phyloP scores from a whole-genome alignment of 2,888 invertebrate species.

The Diarsia brunnea region DNA sequence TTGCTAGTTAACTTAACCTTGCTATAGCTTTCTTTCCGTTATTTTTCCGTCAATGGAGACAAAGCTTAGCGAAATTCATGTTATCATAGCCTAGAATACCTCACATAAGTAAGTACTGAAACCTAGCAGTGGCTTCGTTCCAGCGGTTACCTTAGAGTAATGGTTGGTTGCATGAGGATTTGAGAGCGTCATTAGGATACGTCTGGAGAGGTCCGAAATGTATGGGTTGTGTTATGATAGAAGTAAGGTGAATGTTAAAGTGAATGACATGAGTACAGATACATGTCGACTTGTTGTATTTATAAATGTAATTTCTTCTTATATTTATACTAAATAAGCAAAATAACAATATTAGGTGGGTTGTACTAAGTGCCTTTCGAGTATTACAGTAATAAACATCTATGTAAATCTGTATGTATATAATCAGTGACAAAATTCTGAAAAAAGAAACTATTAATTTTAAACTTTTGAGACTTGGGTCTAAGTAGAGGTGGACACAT shows the following conservation, averaged over 20 bases:
- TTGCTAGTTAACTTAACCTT: neutral
- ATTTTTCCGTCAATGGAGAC: neutral
- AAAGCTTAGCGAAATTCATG: constrained; percentile 20
- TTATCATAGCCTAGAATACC: constrained; percentile 31
- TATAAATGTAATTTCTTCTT: neutral
- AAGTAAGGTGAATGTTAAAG: neutral
- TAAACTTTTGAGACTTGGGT: neutral
- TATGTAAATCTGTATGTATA: too few species aligned
- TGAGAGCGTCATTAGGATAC: constrained; percentile 42
- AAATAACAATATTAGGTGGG: too few species aligned
- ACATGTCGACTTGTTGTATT: neutral
- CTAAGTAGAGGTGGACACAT: neutral
- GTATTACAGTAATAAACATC: too few species aligned
- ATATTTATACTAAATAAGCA: too few species aligned
- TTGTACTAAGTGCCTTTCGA: too few species aligned
- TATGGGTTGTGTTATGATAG: constrained; percentile 34
- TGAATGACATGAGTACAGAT: neutral
- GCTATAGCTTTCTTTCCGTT: neutral
- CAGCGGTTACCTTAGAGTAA: constrained; percentile 54
- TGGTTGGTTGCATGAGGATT: constrained; percentile 44
- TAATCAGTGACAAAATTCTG: neutral
- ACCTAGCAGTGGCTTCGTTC: constrained; percentile 47
- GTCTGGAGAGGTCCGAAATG: constrained; percentile 20
- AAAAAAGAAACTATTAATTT: neutral
- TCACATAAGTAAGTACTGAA: constrained; percentile 44